Percentiles rank a stretch among this genome's conserved stretches.
Conservation (phyloP, 2,797 vertebrate genomes). For the Dendrocincla tyrannina region DNA sequence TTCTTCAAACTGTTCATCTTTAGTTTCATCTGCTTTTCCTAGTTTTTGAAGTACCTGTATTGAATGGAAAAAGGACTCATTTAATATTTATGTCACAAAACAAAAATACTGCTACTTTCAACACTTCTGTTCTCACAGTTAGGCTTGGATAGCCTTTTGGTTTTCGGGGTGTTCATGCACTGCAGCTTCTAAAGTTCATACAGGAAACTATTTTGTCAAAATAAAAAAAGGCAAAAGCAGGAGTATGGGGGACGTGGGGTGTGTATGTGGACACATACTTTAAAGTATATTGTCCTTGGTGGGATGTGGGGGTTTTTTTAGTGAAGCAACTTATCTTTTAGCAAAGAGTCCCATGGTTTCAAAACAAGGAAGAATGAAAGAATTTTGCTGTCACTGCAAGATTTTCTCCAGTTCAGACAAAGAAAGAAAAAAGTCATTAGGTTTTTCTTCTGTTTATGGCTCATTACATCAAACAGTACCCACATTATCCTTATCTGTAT, state of each 20-base stretch:
- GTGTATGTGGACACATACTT: not conserved
- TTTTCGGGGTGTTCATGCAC: not conserved
- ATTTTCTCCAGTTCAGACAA: not conserved
- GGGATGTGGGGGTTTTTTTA: not conserved
- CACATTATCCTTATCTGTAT: not conserved
- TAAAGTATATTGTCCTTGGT: not conserved
- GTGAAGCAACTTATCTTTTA: not conserved
- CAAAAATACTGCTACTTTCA: not conserved
- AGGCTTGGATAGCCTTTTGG: not conserved
- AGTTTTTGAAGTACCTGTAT: conserved; percentile 91
- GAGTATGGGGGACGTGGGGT: fast-evolving
- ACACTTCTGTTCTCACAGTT: not conserved
- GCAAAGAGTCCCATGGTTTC: not conserved
- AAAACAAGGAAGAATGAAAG: not conserved
- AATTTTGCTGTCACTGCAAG: not conserved
- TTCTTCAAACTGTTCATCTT: conserved; percentile 98
- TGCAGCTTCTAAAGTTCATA: not conserved
- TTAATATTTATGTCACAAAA: not conserved
- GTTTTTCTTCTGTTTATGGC: not conserved
- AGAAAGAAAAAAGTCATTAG: not conserved
- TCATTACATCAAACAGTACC: not conserved
- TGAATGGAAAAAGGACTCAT: not conserved
- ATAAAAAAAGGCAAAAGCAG: not conserved
- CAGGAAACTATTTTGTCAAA: not conserved
- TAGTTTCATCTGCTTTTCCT: conserved; percentile 97